phyloP scores from a whole-genome alignment of 1,140 invertebrate species.

The Drosophila navojoa region DNA sequence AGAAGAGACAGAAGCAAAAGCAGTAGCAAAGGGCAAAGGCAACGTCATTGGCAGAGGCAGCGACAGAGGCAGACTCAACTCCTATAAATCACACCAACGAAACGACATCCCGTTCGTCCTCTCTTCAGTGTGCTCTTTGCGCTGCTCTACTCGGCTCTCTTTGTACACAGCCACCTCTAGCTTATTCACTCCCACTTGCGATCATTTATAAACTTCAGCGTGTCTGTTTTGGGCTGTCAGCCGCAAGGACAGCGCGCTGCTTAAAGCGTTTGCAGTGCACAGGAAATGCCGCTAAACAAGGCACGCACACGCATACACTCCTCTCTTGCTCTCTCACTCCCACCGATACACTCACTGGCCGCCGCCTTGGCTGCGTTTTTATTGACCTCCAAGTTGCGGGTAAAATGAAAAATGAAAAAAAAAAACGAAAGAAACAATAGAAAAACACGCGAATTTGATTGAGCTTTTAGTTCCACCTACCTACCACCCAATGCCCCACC shows the following conservation, averaged over 20 bases:
- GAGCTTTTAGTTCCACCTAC: conserved; percentile 47
- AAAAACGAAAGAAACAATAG: conserved; percentile 13
- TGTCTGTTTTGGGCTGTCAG: conserved; percentile 60
- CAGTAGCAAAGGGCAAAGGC: too few relatives aligned
- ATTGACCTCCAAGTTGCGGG: conserved; percentile 31
- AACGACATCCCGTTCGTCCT: too few relatives aligned
- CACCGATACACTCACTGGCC: neutral
- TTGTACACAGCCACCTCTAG: neutral
- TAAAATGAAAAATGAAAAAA: conserved; percentile 33
- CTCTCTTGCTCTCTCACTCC: neutral
- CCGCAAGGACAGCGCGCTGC: conserved; percentile 26
- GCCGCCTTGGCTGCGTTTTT: conserved; percentile 29
- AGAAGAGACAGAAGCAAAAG: too few relatives aligned
- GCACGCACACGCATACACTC: conserved; percentile 48
- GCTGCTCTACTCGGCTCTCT: neutral
- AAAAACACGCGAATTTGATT: conserved; percentile 66
- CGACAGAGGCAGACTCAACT: too few relatives aligned
- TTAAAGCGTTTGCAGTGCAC: conserved; percentile 11
- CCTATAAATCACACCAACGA: too few relatives aligned
- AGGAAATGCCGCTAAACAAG: conserved; percentile 65
- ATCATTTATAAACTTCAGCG: conserved; percentile 73
- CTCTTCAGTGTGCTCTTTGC: conserved; percentile 1
- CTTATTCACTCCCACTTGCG: conserved; percentile 41
- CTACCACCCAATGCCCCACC: neutral
- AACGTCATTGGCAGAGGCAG: too few relatives aligned